Conservation (phyloP, 1,140 invertebrate genomes). For the Diorhabda carinulata region DNA sequence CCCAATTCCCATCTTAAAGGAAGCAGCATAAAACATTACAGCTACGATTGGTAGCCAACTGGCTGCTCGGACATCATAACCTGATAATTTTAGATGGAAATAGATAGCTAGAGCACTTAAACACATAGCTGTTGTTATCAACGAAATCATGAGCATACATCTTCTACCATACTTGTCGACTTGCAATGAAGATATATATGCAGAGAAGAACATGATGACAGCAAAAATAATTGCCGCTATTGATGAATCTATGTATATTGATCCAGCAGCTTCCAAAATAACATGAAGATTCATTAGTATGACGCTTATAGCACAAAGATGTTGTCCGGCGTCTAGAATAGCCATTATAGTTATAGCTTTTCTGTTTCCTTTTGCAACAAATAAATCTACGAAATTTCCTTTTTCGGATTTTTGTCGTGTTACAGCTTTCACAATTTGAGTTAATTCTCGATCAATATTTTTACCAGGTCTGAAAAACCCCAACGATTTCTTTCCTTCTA, state of each 20-base stretch:
- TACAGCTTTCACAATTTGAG: constrained; percentile 41
- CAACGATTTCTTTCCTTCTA: constrained; percentile 51
- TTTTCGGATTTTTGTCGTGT: constrained; percentile 27
- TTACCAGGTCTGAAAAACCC: constrained; percentile 50
- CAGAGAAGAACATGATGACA: constrained; percentile 34
- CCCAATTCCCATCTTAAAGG: constrained; percentile 34
- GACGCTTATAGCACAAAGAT: constrained; percentile 50
- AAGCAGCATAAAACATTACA: constrained; percentile 30
- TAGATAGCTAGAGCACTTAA: constrained; percentile 28
- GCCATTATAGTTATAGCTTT: constrained; percentile 40
- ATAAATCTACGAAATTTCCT: constrained; percentile 26
- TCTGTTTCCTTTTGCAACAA: constrained; percentile 28
- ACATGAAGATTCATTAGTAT: constrained; percentile 55
- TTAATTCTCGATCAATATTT: constrained; percentile 46
- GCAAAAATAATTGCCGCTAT: constrained; percentile 46
- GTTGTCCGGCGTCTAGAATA: constrained; percentile 54
- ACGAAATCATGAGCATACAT: constrained; percentile 43
- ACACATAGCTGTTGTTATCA: constrained; percentile 21
- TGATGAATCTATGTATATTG: constrained; percentile 28
- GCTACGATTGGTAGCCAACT: constrained; percentile 32
- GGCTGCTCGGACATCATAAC: constrained; percentile 7
- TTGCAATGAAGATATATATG: constrained; percentile 37
- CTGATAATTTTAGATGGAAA: constrained; percentile 29
- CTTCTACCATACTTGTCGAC: constrained; percentile 48
- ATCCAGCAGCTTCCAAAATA: constrained; percentile 48